Evolutionary conservation across 2,888 invertebrate species (phyloP).

Genomic region (Nipponacmea schrenckii): DNA sequence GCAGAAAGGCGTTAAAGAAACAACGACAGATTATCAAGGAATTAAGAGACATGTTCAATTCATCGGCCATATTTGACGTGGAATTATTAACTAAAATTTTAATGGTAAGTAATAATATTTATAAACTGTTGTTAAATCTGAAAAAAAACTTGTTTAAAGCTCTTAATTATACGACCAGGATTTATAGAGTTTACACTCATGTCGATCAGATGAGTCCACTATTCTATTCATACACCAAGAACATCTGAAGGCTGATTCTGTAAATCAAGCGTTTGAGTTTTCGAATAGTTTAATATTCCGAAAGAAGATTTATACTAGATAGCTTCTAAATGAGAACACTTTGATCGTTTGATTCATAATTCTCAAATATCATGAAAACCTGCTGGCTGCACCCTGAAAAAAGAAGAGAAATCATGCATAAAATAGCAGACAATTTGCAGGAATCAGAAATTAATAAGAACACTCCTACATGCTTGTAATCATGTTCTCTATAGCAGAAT

Average conservation of each 20-base stretch:
- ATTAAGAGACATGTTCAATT: constrained; percentile 63
- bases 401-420: background rate
- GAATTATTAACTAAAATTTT: constrained; percentile 61
- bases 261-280: no score
- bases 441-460: no score
- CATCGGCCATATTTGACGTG: constrained; percentile 64
- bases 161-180: no score
- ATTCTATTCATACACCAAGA: background rate
- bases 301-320: no score
- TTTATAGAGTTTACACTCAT: background rate
- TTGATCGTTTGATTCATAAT: no score
- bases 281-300: no score
- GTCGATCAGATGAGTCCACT: background rate
- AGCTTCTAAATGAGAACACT: no score
- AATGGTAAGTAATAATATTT: constrained; percentile 44
- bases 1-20: constrained; percentile 50
- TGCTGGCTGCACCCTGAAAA: background rate
- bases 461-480: no score
- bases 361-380: no score
- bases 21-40: constrained; percentile 60
- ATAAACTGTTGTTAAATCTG: background rate
- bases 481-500: no score
- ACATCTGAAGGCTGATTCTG: no score
- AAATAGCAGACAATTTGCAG: background rate
- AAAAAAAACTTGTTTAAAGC: no score